Conservation (phyloP, 2,113 vertebrate genomes). For the Strix aluco region DNA sequence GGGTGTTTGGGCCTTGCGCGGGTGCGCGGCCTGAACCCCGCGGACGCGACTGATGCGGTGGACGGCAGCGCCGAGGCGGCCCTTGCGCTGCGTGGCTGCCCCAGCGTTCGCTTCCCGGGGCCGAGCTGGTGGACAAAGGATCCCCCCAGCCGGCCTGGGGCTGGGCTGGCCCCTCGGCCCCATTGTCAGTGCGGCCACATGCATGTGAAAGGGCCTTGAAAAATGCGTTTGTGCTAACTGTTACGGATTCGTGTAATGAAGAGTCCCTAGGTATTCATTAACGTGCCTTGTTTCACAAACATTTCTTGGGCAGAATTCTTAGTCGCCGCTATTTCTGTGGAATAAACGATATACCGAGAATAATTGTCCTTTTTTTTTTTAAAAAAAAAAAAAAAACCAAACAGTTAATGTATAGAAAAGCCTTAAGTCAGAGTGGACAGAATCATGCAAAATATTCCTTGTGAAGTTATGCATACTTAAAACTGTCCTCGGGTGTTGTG, state of each 20-base stretch:
- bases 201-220: constrained; percentile 33
- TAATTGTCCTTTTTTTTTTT: neutral
- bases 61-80: constrained; percentile 27
- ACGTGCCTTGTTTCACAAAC: neutral
- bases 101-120: neutral
- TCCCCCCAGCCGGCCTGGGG: neutral
- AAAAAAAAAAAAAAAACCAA: neutral
- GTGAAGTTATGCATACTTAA: neutral
- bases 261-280: constrained; percentile 13
- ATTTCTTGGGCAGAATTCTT: neutral
- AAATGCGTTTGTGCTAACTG: neutral
- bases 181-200: neutral
- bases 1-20: fast-evolving
- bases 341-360: neutral
- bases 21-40: neutral
- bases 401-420: neutral
- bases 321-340: fast-evolving
- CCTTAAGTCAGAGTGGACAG: neutral
- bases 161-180: neutral
- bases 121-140: neutral
- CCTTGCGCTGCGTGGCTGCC: neutral
- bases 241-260: neutral
- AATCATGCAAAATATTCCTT: neutral
- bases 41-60: neutral
- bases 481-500: neutral